Percentiles rank a stretch among this genome's conserved stretches.
Conservation (phyloP, 2,113 vertebrate species). For the Mungos mungo region DNA sequence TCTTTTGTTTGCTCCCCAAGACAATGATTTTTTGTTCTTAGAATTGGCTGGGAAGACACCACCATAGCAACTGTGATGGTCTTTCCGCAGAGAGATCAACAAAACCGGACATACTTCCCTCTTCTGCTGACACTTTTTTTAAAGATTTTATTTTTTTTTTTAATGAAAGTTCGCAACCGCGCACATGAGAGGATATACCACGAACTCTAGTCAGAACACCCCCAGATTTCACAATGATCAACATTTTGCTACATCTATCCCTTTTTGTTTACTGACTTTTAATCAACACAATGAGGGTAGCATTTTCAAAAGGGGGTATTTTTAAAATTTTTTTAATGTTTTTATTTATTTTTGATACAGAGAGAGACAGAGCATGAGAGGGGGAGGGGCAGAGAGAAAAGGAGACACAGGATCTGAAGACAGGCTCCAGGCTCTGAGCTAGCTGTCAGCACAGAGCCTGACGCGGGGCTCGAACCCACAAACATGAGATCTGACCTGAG, state of each 20-base stretch:
- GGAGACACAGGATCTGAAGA: no score
- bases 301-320: not conserved
- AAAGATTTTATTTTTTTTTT: not conserved
- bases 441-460: no score
- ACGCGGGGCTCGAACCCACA: no score
- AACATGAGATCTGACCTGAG: no score
- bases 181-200: not conserved
- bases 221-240: not conserved
- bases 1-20: not conserved
- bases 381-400: no score
- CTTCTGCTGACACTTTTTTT: not conserved
- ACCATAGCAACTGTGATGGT: not conserved
- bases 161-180: not conserved
- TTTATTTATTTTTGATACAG: no score
- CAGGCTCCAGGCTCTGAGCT: no score
- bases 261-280: not conserved
- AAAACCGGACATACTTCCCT: not conserved
- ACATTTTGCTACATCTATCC: not conserved
- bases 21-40: conserved; percentile 51
- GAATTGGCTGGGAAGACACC: not conserved
- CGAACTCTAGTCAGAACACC: not conserved
- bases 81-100: not conserved
- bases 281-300: not conserved
- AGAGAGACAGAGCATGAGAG: no score
- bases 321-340: no score